phyloP scores from a whole-genome alignment of 2,888 invertebrate genomes.

The Noctua comes region DNA sequence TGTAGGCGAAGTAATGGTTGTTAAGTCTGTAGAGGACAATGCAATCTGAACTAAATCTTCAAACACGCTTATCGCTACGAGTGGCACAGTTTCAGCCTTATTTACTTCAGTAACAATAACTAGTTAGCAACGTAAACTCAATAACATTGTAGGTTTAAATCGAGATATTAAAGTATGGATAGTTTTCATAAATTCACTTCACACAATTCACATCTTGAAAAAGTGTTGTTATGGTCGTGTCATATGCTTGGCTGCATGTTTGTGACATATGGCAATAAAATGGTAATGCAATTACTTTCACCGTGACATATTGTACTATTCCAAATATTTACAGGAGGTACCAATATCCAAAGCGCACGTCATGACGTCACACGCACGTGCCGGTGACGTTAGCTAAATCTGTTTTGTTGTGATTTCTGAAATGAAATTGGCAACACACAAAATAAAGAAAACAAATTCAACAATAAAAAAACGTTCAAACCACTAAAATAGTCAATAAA shows the following conservation, averaged over 20 bases:
- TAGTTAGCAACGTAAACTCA: conserved; percentile 4
- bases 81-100: conserved; percentile 27
- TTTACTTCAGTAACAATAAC: conserved; percentile 18
- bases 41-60: conserved; percentile 58
- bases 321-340: conserved; percentile 29
- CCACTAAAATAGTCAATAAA: conserved; percentile 14
- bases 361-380: conserved; percentile 45
- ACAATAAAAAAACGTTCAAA: conserved; percentile 3
- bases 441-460: conserved; percentile 1
- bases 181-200: neutral
- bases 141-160: neutral
- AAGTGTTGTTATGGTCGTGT: neutral
- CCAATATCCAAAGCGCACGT: conserved; percentile 6
- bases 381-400: conserved; percentile 47
- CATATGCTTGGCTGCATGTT: neutral
- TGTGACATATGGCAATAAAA: neutral
- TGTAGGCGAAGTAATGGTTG: conserved; percentile 43
- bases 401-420: conserved; percentile 34
- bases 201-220: too few relatives aligned
- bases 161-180: neutral
- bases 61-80: conserved; percentile 40
- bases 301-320: conserved; percentile 16
- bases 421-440: conserved; percentile 16
- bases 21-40: conserved; percentile 47
- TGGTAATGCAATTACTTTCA: conserved; percentile 29